Percentiles rank a stretch among this genome's conserved stretches.
These are phyloP conservation scores for Drosophila differens DNA, from an alignment of 2,888 invertebrate genomes.

Conservation along the genomic window DNA sequence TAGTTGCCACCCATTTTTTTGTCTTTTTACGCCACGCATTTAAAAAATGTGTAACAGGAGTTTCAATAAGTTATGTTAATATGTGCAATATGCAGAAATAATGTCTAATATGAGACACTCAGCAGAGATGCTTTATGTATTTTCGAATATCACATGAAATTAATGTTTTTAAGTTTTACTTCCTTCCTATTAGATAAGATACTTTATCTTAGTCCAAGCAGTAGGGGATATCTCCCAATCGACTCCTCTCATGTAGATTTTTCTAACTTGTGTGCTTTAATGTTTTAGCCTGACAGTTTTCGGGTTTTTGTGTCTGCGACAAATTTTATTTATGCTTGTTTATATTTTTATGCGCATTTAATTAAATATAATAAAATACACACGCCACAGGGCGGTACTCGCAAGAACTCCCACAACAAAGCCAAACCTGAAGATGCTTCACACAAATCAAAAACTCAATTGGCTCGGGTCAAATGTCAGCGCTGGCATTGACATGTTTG, in stretches of 20 bases:
- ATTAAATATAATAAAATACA: constrained; percentile 52
- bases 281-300: constrained; percentile 32
- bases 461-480: constrained; percentile 60
- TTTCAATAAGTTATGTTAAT: not conserved
- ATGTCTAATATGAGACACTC: not conserved
- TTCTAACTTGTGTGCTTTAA: not conserved
- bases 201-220: not conserved
- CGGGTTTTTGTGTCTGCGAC: constrained; percentile 38
- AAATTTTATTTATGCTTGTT: constrained; percentile 39
- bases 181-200: not conserved
- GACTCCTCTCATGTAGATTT: not conserved
- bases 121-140: not conserved
- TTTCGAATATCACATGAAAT: too few relatives aligned
- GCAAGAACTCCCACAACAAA: constrained; percentile 11
- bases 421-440: not conserved
- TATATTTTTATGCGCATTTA: constrained; percentile 49
- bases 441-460: constrained; percentile 47
- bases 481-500: constrained; percentile 45
- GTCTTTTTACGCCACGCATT: constrained; percentile 10
- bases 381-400: constrained; percentile 29
- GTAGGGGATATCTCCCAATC: constrained; percentile 12
- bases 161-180: accelerated
- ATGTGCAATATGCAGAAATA: not conserved
- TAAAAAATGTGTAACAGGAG: not conserved
- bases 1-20: constrained; percentile 64